A percentile compares a stretch with the other conserved stretches of the same genome.
These are phyloP conservation scores for Chaitophorus viminalis DNA, from an alignment of 2,888 invertebrate species.

Conservation along the genomic window DNA sequence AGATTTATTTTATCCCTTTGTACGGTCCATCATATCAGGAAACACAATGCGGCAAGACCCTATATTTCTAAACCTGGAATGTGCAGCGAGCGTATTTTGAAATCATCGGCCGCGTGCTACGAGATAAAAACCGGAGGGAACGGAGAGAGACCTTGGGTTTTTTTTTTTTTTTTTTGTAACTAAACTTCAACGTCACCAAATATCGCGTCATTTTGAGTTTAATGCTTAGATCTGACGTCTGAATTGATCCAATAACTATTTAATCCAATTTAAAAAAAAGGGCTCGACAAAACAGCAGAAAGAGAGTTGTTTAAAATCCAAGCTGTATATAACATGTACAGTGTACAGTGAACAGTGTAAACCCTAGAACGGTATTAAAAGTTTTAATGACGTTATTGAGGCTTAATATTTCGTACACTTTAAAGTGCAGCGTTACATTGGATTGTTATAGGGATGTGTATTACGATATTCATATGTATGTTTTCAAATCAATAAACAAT, in stretches of 20 bases:
- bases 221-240: slow-evolving; percentile 38
- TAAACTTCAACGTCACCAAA: slow-evolving; percentile 9
- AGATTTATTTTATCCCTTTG: slow-evolving; percentile 32
- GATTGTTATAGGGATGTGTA: neutral
- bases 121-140: neutral
- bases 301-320: slow-evolving; percentile 42
- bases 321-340: neutral
- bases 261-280: slow-evolving; percentile 49
- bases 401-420: slow-evolving; percentile 5
- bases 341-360: too few relatives aligned
- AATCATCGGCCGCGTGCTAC: slow-evolving; percentile 7
- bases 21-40: neutral
- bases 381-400: slow-evolving; percentile 14
- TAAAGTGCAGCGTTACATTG: neutral
- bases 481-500: slow-evolving; percentile 2
- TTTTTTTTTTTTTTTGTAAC: neutral
- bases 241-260: slow-evolving; percentile 24
- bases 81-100: neutral
- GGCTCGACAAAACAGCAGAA: neutral
- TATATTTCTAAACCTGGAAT: slow-evolving; percentile 25
- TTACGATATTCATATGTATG: neutral
- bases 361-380: neutral
- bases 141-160: neutral
- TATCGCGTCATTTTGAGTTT: slow-evolving; percentile 25
- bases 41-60: slow-evolving; percentile 22